Evolutionary conservation across 2,888 invertebrate species (phyloP).

Genomic region (Aleiodes testaceus): DNA sequence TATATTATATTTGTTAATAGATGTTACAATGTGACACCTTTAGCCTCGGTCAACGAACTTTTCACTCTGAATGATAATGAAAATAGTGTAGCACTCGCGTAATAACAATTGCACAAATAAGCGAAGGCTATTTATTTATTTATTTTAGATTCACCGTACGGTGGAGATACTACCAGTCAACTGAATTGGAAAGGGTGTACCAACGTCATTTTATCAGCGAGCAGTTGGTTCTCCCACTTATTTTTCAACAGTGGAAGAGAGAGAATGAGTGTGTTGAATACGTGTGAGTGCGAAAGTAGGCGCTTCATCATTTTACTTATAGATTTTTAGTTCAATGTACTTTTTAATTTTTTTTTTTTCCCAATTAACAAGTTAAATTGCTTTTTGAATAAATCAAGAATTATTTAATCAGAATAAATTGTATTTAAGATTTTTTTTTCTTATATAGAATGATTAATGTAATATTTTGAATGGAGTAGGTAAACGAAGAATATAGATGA

Average conservation of each 20-base stretch:
- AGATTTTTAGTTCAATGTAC: too few relatives aligned
- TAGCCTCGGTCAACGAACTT: neutral
- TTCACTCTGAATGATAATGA: neutral
- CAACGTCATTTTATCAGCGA: constrained; percentile 33
- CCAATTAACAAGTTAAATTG: too few relatives aligned
- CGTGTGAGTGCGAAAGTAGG: neutral
- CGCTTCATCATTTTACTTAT: too few relatives aligned
- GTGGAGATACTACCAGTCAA: neutral
- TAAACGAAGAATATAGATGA: too few relatives aligned
- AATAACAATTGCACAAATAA: neutral
- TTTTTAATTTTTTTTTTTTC: too few relatives aligned
- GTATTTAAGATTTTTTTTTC: too few relatives aligned
- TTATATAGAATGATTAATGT: too few relatives aligned
- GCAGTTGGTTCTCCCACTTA: constrained; percentile 10
- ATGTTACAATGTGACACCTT: neutral
- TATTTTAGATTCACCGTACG: neutral
- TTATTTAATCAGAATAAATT: too few relatives aligned
- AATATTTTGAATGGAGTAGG: too few relatives aligned
- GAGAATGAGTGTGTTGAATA: neutral
- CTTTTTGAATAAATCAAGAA: too few relatives aligned
- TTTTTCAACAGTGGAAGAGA: neutral
- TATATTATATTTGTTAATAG: neutral
- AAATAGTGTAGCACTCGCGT: neutral
- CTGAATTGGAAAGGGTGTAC: constrained; percentile 20
- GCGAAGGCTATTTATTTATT: too few relatives aligned